phyloP scores from a whole-genome alignment of 1,140 invertebrate genomes.

The Diplogasteroides magnus region DNA sequence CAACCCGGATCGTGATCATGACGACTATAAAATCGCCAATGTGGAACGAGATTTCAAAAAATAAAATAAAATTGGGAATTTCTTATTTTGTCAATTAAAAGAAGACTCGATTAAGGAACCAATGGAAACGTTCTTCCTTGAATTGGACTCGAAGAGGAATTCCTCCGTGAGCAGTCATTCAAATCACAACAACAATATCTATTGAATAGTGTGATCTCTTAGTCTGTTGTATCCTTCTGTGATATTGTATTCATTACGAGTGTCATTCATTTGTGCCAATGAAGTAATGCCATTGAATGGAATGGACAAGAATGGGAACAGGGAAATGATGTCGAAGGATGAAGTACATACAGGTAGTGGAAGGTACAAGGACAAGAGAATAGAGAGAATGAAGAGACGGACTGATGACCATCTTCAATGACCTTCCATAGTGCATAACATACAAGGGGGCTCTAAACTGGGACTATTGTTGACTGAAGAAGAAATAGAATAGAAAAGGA shows the following conservation, averaged over 20 bases:
- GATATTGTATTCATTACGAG: background rate
- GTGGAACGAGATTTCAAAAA: no score
- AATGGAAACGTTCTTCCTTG: slow-evolving; percentile 45
- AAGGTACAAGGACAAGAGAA: background rate
- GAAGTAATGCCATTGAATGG: background rate
- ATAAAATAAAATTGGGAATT: no score
- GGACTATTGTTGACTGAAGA: no score
- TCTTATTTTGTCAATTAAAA: no score
- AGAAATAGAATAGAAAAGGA: no score
- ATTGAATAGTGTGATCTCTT: background rate
- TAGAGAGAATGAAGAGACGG: background rate
- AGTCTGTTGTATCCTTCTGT: background rate
- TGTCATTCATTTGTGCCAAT: background rate
- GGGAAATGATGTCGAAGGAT: background rate
- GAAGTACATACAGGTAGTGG: background rate
- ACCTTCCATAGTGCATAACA: no score
- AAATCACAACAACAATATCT: background rate
- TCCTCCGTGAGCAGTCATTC: slow-evolving; percentile 30
- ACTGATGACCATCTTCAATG: background rate
- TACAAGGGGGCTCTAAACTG: no score
- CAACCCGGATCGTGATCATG: no score
- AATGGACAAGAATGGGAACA: background rate
- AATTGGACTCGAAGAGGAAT: slow-evolving; percentile 40
- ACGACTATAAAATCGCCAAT: no score
- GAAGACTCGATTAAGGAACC: slow-evolving; percentile 33